phyloP scores from a whole-genome alignment of 1,140 invertebrate species.

The Aphis craccivora region DNA sequence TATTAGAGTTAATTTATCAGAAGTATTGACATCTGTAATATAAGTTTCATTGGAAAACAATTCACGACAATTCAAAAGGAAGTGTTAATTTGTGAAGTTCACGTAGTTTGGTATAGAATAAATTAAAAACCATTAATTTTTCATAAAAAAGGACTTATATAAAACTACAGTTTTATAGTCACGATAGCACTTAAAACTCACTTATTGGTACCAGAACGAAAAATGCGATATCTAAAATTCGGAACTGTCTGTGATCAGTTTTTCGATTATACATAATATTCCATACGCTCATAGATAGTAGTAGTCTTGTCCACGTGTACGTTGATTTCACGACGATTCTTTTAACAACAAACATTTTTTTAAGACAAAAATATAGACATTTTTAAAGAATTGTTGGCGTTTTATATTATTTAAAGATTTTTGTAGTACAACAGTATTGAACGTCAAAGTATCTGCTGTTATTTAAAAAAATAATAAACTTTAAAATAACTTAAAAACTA shows the following conservation, averaged over 20 bases:
- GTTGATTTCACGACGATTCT: not conserved
- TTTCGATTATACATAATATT: not conserved
- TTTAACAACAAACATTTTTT: not conserved
- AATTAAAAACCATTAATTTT: not conserved
- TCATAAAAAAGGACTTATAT: no score
- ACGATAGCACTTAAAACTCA: not conserved
- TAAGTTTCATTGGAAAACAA: not conserved
- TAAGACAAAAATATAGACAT: not conserved
- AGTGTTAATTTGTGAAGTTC: not conserved
- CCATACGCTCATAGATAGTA: not conserved
- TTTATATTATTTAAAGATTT: not conserved
- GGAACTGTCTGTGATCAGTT: not conserved
- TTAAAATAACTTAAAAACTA: not conserved
- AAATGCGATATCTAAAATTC: not conserved
- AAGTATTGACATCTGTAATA: no score
- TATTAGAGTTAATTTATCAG: no score
- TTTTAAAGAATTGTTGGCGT: not conserved
- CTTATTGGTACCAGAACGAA: not conserved
- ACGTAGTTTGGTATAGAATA: not conserved
- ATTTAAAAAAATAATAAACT: not conserved
- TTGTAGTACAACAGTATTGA: not conserved
- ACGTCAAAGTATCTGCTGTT: not conserved
- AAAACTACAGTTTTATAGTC: not conserved
- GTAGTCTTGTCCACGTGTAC: not conserved
- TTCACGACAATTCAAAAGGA: not conserved